Base-by-base conservation (phyloP, 1,140 invertebrate species). In the Brachionus asplanchnoidis region DNA sequence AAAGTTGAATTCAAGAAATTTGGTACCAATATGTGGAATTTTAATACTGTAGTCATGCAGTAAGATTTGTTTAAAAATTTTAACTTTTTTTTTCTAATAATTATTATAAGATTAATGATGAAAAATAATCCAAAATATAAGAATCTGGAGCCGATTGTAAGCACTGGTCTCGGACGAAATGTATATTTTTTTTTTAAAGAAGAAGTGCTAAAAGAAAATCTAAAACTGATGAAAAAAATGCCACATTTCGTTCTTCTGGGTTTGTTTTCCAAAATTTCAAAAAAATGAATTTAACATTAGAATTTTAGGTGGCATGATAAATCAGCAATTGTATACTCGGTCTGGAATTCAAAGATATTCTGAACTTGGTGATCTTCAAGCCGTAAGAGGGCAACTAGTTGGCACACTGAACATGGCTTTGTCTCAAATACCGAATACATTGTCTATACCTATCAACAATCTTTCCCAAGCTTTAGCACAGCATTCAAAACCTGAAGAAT, bases 161-260 rank as follows among this genome's bases (percentile, higher is more conserved):
- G 17, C 23, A 65, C 32, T 65, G 79, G 53, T 14, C 53, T 82
- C 1, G 79, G 79, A 28, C 8, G 79, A 60, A 82, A 82, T 46
- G 14, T 32, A 14, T 82, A 82, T 46, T 23, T 82, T 5, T 82
- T 82, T 82, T 82, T 60, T 23, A 36, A 82, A 36, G 65, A 70
- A 46, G 82, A 84, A 32, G 17, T 17, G 6, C 26, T 84, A 14
- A 84, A 84, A 32, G 17, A 75, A 68, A 70, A 68, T 53, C 70
- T 84, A 36, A 28, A 26, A 32, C 3, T 84, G 17, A 28, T 84
- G 40, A 84, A 40, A 60, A 84, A 56, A 84, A 84, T 84, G 82
- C 82, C 82, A n/a, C 82, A 84, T 56, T 53, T 84, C 46, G 60
- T 84, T 70, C 46, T 73, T 32, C 12, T 84, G 11, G 82, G 82